Evolutionary conservation across 2,888 invertebrate species (phyloP).

Genomic region (Osmoderma eremita): DNA sequence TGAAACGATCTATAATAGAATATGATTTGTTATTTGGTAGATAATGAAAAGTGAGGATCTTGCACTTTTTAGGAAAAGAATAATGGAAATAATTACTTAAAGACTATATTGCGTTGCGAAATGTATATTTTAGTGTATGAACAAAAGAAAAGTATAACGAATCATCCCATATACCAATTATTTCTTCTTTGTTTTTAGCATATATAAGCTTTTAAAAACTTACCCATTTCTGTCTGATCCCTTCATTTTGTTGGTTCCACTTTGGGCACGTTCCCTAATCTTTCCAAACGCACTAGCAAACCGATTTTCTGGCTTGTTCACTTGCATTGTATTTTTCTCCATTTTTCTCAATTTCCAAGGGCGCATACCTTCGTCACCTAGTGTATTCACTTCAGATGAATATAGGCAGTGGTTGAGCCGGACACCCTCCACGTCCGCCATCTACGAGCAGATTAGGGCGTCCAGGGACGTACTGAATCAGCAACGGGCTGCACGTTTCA

Average conservation of each 20-base stretch:
- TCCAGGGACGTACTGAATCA: constrained; percentile 77
- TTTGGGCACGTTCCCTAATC: constrained; percentile 2
- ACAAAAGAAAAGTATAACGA: background rate
- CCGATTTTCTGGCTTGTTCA: constrained; percentile 46
- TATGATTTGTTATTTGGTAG: too few species aligned
- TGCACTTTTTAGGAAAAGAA: too few species aligned
- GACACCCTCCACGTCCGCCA: constrained; percentile 90
- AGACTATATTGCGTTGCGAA: background rate
- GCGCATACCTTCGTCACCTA: constrained; percentile 61
- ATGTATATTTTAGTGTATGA: background rate
- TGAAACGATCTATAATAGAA: too few species aligned
- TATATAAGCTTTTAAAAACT: constrained; percentile 10
- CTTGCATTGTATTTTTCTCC: constrained; percentile 48
- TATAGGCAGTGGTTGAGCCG: constrained; percentile 93
- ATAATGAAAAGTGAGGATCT: too few species aligned
- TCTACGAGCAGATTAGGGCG: constrained; percentile 89
- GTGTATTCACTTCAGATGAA: constrained; percentile 88
- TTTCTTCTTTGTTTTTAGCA: constrained; percentile 6
- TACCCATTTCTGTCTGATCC: background rate
- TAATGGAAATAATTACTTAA: too few species aligned
- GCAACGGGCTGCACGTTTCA: constrained; percentile 79
- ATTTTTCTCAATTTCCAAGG: constrained; percentile 51
- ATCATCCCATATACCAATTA: constrained; percentile 10
- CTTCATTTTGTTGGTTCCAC: constrained; percentile 9
- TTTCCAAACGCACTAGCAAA: constrained; percentile 12